Conservation (phyloP, 2,113 vertebrate genomes). For the Mormoops blainvillei region DNA sequence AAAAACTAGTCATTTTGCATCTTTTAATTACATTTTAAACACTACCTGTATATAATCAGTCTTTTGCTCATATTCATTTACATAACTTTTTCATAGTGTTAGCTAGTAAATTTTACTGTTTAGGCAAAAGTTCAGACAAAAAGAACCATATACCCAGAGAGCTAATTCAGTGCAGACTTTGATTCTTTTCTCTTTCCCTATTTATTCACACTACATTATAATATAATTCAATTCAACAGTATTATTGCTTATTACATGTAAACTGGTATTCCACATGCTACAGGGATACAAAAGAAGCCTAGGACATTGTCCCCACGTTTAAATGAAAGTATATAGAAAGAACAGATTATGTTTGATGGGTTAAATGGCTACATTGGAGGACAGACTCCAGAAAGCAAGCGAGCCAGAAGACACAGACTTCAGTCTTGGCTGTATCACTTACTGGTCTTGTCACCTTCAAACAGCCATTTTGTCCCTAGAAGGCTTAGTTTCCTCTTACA, state of each 20-base stretch:
- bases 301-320: not conserved
- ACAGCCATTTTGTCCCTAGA: not conserved
- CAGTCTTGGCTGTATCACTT: not conserved
- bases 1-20: not conserved
- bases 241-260: not conserved
- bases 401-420: not conserved
- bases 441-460: not conserved
- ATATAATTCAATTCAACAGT: not conserved
- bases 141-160: not conserved
- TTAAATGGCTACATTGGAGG: not conserved
- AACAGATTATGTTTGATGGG: not conserved
- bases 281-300: not conserved
- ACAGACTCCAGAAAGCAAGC: not conserved
- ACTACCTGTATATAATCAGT: not conserved
- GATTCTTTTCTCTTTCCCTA: not conserved
- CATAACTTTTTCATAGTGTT: not conserved
- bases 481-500: not conserved
- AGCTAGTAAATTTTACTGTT: not conserved
- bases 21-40: not conserved
- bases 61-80: not conserved
- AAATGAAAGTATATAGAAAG: not conserved
- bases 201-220: not conserved
- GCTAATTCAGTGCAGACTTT: not conserved
- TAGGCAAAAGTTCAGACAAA: not conserved
- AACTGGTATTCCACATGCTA: not conserved